Base-by-base conservation (phyloP, 2,113 vertebrate species). In the Hippocampus abdominalis region DNA sequence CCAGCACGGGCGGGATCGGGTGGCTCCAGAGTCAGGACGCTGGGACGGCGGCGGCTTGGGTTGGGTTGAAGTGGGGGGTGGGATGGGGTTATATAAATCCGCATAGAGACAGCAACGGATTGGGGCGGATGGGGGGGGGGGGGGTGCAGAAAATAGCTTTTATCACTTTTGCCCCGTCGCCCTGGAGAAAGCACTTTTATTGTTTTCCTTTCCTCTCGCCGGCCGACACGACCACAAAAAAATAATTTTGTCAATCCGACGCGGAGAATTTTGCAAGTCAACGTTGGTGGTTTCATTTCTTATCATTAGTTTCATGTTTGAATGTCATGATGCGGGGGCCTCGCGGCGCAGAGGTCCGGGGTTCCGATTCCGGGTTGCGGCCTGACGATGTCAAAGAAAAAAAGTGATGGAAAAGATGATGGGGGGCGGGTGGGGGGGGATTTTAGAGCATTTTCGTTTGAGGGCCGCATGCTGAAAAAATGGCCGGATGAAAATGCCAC, bases 11-110 rank as follows among this genome's bases (percentile, higher is more conserved):
- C 57, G 49, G 25, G 53, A 68, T 25, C 71, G 53, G 62, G 81
- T 82, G 84, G 89, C 86, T 90, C 76, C 49, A 49, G 44, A 68
- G 77, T 70, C 77, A 64, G 75, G 42, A 48, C 46, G 49, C 20
- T 51, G 2, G 32, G 32, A 6, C 32, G 32, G 32, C 32, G 32
- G 32, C 5, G 32, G 32, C 32, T 36, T 36, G 32, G 32, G 32
- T 36, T 36, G 32, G 32, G 32, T 6, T 44, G 8, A 8, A 21
- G 48, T 51, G 49, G 12, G 4, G 15, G 4, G 81, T 74, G 75
- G 88, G 89, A 3, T 27, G 18, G 15, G 15, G 18, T 72, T 18
- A 36, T 79, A 73, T 66, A 65, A 74, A 79, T 74, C 71, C 42
- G 23, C 46, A 23, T 39, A 39, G 63, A 57, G 21, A 27, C 62